These are phyloP conservation scores for Enteromius paludinosus DNA, from an alignment of 2,797 vertebrate genomes.

Conservation along the genomic window DNA sequence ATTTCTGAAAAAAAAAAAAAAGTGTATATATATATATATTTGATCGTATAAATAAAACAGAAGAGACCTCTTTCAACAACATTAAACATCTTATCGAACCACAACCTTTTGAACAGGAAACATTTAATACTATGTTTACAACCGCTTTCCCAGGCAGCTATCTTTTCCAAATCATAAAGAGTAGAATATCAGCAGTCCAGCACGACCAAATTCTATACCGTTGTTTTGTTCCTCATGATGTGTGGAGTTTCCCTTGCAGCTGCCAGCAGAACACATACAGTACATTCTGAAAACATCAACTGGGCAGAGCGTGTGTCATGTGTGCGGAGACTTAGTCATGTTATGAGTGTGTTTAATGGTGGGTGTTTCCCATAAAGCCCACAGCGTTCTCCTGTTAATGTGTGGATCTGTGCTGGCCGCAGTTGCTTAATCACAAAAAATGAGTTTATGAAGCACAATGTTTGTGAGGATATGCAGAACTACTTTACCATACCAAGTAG, in stretches of 20 bases:
- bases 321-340: not conserved
- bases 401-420: not conserved
- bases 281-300: not conserved
- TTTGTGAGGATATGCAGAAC: not conserved
- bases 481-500: not conserved
- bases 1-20: too few species aligned
- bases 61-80: not conserved
- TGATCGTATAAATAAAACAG: not conserved
- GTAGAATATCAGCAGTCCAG: not conserved
- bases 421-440: not conserved
- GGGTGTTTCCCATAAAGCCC: not conserved
- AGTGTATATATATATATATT: not conserved
- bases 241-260: not conserved
- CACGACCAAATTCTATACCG: not conserved
- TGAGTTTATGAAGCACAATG: not conserved
- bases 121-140: not conserved
- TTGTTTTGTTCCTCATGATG: not conserved
- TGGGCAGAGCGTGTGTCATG: not conserved
- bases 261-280: not conserved
- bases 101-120: not conserved
- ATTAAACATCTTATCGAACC: not conserved
- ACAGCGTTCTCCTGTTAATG: not conserved
- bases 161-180: not conserved
- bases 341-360: not conserved
- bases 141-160: too few species aligned